Conservation (phyloP, 1,140 invertebrate genomes). For the Venustaconcha ellipsiformis region DNA sequence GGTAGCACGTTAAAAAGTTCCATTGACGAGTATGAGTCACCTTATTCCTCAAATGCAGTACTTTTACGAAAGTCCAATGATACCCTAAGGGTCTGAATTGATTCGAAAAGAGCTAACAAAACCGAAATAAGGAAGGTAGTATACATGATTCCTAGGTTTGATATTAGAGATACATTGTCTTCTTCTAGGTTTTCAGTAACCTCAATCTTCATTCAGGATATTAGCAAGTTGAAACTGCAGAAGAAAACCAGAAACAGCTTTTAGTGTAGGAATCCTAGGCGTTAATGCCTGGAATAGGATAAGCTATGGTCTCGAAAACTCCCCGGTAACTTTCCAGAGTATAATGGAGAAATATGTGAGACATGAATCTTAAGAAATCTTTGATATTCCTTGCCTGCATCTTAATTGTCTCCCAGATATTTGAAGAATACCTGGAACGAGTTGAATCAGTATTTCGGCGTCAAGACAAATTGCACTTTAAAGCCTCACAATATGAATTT, state of each 20-base stretch:
- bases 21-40: not conserved
- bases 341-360: not conserved
- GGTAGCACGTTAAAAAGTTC: not conserved
- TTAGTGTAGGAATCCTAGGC: not conserved
- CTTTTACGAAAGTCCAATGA: not conserved
- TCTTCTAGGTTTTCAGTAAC: not conserved
- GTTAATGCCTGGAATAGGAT: conserved; percentile 2
- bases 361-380: not conserved
- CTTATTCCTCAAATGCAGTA: conserved; percentile 4
- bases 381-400: conserved; percentile 9
- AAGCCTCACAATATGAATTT: not conserved
- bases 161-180: not conserved
- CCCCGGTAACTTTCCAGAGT: not conserved
- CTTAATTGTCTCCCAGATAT: not conserved
- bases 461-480: not conserved
- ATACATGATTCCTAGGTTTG: no score
- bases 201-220: not conserved
- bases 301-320: not conserved
- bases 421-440: conserved; percentile 6
- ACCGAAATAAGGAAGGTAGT: no score
- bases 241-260: not conserved
- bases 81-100: not conserved
- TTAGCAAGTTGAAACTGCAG: not conserved
- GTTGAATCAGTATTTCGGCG: not conserved
- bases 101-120: not conserved